Evolutionary conservation across 2,797 vertebrate species (phyloP).

Genomic region (Monodelphis domestica): DNA sequence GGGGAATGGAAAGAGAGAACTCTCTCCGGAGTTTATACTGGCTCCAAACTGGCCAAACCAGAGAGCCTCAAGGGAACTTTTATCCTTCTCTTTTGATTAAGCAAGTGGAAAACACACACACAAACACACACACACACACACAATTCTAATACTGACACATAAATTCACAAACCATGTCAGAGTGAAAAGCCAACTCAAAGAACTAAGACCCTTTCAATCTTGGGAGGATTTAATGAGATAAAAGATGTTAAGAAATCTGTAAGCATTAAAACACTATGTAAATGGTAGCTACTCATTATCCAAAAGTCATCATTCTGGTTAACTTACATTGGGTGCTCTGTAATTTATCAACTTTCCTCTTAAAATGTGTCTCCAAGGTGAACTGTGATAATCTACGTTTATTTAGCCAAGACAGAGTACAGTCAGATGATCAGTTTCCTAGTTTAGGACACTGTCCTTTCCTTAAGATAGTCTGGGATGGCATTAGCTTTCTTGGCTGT

Average conservation of each 20-base stretch:
- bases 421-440: not conserved
- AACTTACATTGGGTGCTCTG: not conserved
- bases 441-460: not conserved
- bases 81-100: not conserved
- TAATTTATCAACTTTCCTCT: not conserved
- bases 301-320: not conserved
- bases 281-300: conserved; percentile 9
- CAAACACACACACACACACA: too few relatives aligned
- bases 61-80: conserved; percentile 12
- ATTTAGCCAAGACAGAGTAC: not conserved
- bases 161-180: conserved; percentile 32
- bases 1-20: conserved; percentile 67
- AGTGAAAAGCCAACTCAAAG: not conserved
- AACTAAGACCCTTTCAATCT: not conserved
- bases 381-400: not conserved
- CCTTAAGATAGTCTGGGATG: not conserved
- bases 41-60: conserved; percentile 46
- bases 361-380: not conserved
- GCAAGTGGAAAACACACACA: conserved; percentile 53
- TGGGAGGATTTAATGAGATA: not conserved
- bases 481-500: not conserved
- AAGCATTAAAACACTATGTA: not conserved
- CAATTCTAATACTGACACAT: conserved; percentile 2
- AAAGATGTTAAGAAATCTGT: not conserved
- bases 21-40: conserved; percentile 58